Conservation (phyloP, 2,797 vertebrate species). For the Alfaro cultratus region DNA sequence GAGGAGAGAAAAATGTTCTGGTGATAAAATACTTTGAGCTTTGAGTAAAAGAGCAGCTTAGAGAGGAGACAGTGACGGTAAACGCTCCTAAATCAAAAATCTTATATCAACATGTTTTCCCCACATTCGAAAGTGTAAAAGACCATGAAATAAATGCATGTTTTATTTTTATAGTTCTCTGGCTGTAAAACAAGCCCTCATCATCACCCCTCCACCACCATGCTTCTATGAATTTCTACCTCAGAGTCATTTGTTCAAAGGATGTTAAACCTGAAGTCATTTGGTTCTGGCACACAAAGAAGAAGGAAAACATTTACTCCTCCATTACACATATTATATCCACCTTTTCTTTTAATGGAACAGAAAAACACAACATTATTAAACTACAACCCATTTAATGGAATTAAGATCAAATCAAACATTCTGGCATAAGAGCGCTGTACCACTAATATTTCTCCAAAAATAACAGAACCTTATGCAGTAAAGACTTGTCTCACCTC, state of each 20-base stretch:
- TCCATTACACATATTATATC: neutral
- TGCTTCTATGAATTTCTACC: neutral
- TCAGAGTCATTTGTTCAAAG: too few relatives aligned
- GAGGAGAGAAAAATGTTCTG: constrained; percentile 21
- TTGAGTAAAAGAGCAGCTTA: constrained; percentile 49
- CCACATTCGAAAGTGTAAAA: neutral
- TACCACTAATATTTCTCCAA: neutral
- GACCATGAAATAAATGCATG: neutral
- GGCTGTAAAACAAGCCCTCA: neutral
- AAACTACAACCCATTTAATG: neutral
- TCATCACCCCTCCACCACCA: neutral
- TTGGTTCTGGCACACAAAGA: neutral
- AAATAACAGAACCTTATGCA: neutral
- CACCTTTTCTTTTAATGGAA: neutral
- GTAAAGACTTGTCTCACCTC: neutral
- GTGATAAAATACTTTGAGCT: constrained; percentile 59
- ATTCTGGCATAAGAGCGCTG: neutral
- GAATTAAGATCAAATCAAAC: neutral
- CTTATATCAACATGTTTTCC: neutral
- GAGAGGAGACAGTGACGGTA: neutral
- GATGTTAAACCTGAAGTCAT: too few relatives aligned
- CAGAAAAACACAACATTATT: neutral
- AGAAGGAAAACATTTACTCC: neutral
- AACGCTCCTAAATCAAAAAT: neutral
- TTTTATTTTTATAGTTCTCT: neutral